Evolutionary conservation across 1,140 invertebrate species (phyloP).

Genomic region (Phthorimaea operculella): DNA sequence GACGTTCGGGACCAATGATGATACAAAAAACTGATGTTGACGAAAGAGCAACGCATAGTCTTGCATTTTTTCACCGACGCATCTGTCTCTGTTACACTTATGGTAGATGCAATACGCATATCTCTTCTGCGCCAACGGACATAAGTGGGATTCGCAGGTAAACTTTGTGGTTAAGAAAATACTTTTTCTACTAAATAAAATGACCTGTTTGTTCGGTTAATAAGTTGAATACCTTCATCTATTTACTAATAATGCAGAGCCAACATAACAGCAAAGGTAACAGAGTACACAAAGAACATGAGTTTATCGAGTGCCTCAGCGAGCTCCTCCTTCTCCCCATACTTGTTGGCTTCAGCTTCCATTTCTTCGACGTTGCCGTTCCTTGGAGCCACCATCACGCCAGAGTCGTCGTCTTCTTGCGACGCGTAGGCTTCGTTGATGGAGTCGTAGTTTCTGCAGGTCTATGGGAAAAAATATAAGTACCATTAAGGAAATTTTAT

Average conservation of each 20-base stretch:
- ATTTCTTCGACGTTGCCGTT: conserved; percentile 38
- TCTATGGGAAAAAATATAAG: conserved; percentile 18
- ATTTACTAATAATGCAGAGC: conserved; percentile 28
- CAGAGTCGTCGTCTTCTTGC: conserved; percentile 32
- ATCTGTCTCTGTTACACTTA: too few relatives aligned
- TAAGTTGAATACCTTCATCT: too few relatives aligned
- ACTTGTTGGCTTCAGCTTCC: conserved; percentile 30
- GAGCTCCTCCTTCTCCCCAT: conserved; percentile 33
- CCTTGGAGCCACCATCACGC: conserved; percentile 12
- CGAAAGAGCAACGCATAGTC: too few relatives aligned
- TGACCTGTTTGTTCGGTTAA: too few relatives aligned
- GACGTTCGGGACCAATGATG: too few relatives aligned
- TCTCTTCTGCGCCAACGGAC: too few relatives aligned
- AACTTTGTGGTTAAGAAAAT: too few relatives aligned
- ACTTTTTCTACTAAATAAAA: too few relatives aligned
- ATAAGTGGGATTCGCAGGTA: too few relatives aligned
- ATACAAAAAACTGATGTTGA: too few relatives aligned
- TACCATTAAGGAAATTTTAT: conserved; percentile 2
- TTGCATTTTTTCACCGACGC: too few relatives aligned
- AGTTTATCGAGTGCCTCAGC: conserved; percentile 43
- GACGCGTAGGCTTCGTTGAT: conserved; percentile 33
- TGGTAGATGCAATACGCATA: too few relatives aligned
- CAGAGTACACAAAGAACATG: conserved; percentile 41
- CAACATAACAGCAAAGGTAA: conserved; percentile 34
- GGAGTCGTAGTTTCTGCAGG: conserved; percentile 32